Conservation (phyloP, 2,113 vertebrate species). For the Panthera leo region DNA sequence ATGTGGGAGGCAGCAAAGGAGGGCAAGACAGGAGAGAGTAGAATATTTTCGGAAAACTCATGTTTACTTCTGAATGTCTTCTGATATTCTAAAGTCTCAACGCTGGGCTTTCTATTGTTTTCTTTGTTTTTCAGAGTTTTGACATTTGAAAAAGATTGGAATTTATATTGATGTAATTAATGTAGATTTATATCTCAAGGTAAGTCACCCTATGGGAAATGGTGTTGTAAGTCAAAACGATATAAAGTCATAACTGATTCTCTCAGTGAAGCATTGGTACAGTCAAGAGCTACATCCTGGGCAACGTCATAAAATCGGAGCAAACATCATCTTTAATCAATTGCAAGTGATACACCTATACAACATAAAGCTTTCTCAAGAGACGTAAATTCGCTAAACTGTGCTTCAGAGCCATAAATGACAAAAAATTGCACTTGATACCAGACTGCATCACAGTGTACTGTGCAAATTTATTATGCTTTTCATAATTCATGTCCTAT, state of each 20-base stretch:
- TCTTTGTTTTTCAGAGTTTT: neutral
- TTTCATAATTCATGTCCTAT: neutral
- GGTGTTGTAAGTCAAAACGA: neutral
- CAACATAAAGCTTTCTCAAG: neutral
- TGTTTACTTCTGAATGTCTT: neutral
- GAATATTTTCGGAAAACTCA: neutral
- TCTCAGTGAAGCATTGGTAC: neutral
- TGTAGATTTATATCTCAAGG: neutral
- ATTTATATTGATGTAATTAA: neutral
- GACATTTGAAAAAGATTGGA: neutral
- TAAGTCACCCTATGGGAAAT: neutral
- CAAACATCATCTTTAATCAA: neutral
- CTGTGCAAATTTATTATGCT: neutral
- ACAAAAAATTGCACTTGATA: neutral
- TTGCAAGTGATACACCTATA: neutral
- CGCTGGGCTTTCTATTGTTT: neutral
- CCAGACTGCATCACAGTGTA: neutral
- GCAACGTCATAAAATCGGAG: neutral
- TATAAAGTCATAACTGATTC: neutral
- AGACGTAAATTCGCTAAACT: neutral
- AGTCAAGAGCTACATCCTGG: neutral
- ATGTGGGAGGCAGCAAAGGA: rapidly evolving
- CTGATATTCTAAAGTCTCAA: neutral
- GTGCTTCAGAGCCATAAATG: neutral
- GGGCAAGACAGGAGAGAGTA: too few species aligned